A percentile compares a stretch with the other conserved stretches of the same genome.
phyloP scores from a whole-genome alignment of 1,140 invertebrate genomes.

The Ooceraea biroi region DNA sequence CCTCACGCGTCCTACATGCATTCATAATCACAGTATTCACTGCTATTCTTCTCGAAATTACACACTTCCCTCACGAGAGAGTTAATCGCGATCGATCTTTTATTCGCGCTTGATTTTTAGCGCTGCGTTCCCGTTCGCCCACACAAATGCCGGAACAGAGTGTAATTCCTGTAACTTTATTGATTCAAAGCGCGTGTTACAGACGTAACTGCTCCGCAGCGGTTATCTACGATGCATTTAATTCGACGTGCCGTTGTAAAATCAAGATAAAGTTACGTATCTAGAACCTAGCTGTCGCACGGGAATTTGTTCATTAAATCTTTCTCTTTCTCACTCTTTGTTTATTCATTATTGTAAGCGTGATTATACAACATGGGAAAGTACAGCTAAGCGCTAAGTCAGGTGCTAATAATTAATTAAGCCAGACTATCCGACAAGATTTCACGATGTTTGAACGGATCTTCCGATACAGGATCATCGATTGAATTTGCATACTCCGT shows the following conservation, averaged over 20 bases:
- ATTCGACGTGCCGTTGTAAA: neutral
- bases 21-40: conserved; percentile 61
- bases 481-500: neutral
- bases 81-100: conserved; percentile 60
- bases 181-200: conserved; percentile 26
- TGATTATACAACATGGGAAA: conserved; percentile 15
- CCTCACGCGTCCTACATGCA: conserved; percentile 61
- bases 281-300: too few species aligned
- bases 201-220: neutral
- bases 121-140: conserved; percentile 48
- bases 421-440: neutral
- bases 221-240: neutral
- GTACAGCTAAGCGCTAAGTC: neutral
- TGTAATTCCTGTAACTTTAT: neutral
- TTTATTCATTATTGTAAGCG: neutral
- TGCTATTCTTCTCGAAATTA: conserved; percentile 61
- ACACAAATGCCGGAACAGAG: conserved; percentile 26
- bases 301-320: conserved; percentile 14
- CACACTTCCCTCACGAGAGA: conserved; percentile 49
- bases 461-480: neutral
- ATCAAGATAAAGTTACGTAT: neutral
- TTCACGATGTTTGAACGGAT: neutral
- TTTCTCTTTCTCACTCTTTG: neutral
- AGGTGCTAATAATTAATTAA: conserved; percentile 4
- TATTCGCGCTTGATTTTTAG: conserved; percentile 53